A percentile compares a stretch with the other conserved stretches of the same genome.
phyloP scores from a whole-genome alignment of 2,797 vertebrate genomes.

The Sebastes oblongus region DNA sequence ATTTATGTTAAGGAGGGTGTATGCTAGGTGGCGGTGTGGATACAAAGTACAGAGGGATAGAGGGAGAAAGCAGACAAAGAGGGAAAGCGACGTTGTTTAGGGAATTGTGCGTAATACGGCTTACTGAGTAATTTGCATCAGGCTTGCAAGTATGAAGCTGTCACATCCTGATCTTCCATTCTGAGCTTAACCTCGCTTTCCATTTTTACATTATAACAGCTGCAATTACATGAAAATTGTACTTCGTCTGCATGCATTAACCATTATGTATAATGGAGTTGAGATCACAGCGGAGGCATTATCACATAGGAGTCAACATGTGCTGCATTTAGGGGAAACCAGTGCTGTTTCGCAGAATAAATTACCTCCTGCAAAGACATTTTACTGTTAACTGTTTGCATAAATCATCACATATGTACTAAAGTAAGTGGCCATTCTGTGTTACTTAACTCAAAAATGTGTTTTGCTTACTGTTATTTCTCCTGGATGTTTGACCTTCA shows the following conservation, averaged over 20 bases:
- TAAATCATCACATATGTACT: background rate
- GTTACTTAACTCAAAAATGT: background rate
- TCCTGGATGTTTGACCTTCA: background rate
- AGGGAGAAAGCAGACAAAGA: background rate
- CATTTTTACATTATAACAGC: conserved; percentile 26
- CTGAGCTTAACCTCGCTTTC: background rate
- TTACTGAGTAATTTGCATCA: background rate
- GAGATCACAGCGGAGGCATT: conserved; percentile 14
- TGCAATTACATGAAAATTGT: conserved; percentile 3
- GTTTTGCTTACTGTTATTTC: background rate
- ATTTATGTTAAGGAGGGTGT: conserved; percentile 19
- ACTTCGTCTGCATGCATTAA: conserved; percentile 11
- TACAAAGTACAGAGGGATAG: background rate
- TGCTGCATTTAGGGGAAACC: background rate
- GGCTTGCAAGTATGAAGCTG: background rate
- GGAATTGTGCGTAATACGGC: background rate
- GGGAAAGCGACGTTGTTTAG: background rate
- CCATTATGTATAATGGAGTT: background rate
- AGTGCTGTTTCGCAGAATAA: background rate
- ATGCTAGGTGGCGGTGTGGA: background rate
- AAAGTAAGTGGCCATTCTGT: background rate
- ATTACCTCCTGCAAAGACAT: background rate
- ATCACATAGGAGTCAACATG: background rate
- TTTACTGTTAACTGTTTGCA: background rate
- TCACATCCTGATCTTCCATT: background rate